Percentiles rank a stretch among this genome's conserved stretches.
phyloP scores from a whole-genome alignment of 1,140 invertebrate species.

The Philopotamus ludificatus region DNA sequence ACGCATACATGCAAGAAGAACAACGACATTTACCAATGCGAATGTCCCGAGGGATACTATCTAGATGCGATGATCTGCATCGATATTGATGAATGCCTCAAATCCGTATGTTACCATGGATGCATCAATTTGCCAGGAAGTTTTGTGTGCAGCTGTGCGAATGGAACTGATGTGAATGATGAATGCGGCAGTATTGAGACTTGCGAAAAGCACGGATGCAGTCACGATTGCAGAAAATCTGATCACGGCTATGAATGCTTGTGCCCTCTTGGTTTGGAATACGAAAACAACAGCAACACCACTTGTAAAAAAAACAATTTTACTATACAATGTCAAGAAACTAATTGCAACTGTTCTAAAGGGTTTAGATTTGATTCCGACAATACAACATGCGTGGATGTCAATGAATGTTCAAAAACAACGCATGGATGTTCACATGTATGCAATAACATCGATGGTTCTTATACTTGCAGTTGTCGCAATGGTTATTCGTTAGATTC shows the following conservation, averaged over 20 bases:
- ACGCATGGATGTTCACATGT: neutral
- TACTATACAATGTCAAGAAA: too few relatives aligned
- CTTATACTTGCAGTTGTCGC: constrained; percentile 2
- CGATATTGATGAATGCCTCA: constrained; percentile 53
- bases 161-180: constrained; percentile 52
- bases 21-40: constrained; percentile 61
- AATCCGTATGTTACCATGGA: constrained; percentile 59
- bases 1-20: constrained; percentile 60
- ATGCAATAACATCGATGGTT: neutral
- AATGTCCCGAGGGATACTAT: constrained; percentile 56
- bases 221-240: neutral
- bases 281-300: neutral
- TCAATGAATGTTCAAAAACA: too few relatives aligned
- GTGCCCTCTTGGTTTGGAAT: neutral
- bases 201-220: constrained; percentile 1
- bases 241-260: neutral
- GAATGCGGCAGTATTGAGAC: neutral
- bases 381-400: too few relatives aligned
- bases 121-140: constrained; percentile 64
- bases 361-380: neutral
- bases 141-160: constrained; percentile 64
- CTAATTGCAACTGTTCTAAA: neutral
- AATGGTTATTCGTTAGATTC: neutral
- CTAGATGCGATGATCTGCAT: constrained; percentile 47
- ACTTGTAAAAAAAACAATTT: too few relatives aligned